Evolutionary conservation across 2,888 invertebrate genomes (phyloP), one percentile per base, ranked within the genome.

Genomic region (Apamea anceps): DNA sequence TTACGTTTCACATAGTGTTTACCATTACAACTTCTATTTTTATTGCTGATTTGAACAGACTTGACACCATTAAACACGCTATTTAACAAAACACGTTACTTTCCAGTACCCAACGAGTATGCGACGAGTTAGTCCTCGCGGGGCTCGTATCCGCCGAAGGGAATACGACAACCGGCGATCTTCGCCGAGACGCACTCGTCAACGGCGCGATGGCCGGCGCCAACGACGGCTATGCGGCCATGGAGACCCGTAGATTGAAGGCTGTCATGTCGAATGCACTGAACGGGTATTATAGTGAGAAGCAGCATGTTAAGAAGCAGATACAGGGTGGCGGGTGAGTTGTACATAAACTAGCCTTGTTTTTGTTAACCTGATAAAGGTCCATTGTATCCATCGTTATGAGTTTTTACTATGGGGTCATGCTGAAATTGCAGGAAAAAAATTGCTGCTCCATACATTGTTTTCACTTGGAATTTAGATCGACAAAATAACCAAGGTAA

Each of bases 301-400:
- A 99, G 94, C 98, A 98, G 90, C 99, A 99, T 95, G 98, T 99
- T 89, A 99, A 99, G 95, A 99, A 99, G 92, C 98, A 98, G 92
- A 98, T 99, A 63, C 99, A 99, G 92, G 98, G 98, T 54, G 98
- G 99, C 90, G 99, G 99, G 98, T 98, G 93, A 96, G 96, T 72
- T 37, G 18, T 57, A 37, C 32, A 54, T 54, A 6, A 71, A 71
- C 32, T 32, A 54, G 21, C 12, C 48, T 48, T 48, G 28, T 10
- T 45, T 67, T 45, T 15, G 1, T 15, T 42, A 37, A 15, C 25
- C 25, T 25, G 37, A 42, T 15, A 42, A 66, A 15, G 42, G n/a
- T 25, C 15, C 21, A 37, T 21, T 57, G 32, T 65, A 21, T 13
- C 32, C 25, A 8, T 37, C 25, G 8, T 25, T 66, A 13, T 37